phyloP scores from a whole-genome alignment of 1,140 invertebrate genomes.

The Zaprionus tsacasi region DNA sequence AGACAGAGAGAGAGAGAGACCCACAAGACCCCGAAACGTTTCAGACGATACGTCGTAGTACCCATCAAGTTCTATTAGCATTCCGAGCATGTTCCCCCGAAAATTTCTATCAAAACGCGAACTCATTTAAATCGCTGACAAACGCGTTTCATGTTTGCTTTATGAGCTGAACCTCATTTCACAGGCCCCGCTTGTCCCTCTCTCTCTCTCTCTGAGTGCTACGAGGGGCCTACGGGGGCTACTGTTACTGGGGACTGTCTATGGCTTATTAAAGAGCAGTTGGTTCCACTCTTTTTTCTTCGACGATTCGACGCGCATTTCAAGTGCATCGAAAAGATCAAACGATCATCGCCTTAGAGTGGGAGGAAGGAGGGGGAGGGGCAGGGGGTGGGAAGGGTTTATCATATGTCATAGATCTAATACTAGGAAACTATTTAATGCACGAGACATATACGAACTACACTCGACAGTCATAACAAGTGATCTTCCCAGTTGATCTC shows the following conservation, averaged over 20 bases:
- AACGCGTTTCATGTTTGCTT: constrained; percentile 73
- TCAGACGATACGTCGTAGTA: not conserved
- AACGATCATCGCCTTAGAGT: constrained; percentile 11
- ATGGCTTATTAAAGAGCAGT: constrained; percentile 31
- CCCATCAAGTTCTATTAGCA: constrained; percentile 21
- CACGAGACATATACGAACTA: too few species aligned
- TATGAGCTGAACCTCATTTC: constrained; percentile 63
- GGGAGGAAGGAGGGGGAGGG: constrained; percentile 8
- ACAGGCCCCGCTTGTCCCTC: not conserved
- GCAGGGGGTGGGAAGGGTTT: not conserved
- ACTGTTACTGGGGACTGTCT: not conserved
- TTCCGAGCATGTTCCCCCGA: constrained; percentile 48
- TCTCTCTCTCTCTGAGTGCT: not conserved
- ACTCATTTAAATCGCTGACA: constrained; percentile 71
- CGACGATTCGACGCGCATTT: constrained; percentile 24
- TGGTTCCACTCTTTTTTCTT: constrained; percentile 19
- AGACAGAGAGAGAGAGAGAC: not conserved
- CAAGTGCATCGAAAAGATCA: constrained; percentile 28
- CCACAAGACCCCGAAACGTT: not conserved
- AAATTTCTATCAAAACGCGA: constrained; percentile 78
- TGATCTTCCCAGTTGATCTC: too few species aligned
- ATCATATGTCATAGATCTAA: not conserved
- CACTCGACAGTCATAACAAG: too few species aligned
- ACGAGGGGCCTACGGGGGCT: not conserved
- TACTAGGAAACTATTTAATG: not conserved